These are phyloP conservation scores for Heteropelma amictum DNA, from an alignment of 2,888 invertebrate genomes.

Conservation along the genomic window DNA sequence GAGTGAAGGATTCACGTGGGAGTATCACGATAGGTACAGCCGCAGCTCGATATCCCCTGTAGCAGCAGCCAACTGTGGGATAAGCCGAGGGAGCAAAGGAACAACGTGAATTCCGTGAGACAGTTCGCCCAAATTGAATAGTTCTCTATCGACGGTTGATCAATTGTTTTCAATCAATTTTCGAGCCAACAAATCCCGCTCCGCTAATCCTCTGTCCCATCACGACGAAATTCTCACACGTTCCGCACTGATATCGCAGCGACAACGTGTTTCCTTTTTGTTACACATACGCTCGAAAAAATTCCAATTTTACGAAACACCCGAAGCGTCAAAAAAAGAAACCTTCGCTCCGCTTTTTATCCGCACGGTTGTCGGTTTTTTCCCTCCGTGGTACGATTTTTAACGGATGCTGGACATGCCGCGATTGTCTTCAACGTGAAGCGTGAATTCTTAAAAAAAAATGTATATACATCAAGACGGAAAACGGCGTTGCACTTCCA, in stretches of 20 bases:
- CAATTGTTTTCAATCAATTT: conserved; percentile 51
- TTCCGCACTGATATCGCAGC: background rate
- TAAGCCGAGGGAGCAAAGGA: background rate
- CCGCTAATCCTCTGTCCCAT: background rate
- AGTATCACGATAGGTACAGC: background rate
- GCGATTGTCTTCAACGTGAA: too few species aligned
- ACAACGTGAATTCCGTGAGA: conserved; percentile 32
- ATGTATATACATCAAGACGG: too few species aligned
- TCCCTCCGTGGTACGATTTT: too few species aligned
- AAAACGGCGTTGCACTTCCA: too few species aligned
- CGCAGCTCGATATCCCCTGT: too few species aligned
- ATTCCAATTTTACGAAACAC: background rate
- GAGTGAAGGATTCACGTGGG: background rate
- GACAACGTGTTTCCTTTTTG: too few species aligned
- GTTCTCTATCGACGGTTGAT: conserved; percentile 35
- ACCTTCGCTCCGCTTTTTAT: too few species aligned
- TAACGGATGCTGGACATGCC: too few species aligned
- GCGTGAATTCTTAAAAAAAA: too few species aligned
- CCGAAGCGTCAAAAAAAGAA: too few species aligned
- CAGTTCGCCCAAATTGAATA: conserved; percentile 39
- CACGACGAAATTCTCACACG: background rate
- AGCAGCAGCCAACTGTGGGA: too few species aligned
- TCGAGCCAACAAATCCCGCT: conserved; percentile 15
- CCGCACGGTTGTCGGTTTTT: too few species aligned
- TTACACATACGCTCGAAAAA: background rate